Evolutionary conservation across 1,140 invertebrate genomes (phyloP).

Genomic region (Zaprionus tsacasi): DNA sequence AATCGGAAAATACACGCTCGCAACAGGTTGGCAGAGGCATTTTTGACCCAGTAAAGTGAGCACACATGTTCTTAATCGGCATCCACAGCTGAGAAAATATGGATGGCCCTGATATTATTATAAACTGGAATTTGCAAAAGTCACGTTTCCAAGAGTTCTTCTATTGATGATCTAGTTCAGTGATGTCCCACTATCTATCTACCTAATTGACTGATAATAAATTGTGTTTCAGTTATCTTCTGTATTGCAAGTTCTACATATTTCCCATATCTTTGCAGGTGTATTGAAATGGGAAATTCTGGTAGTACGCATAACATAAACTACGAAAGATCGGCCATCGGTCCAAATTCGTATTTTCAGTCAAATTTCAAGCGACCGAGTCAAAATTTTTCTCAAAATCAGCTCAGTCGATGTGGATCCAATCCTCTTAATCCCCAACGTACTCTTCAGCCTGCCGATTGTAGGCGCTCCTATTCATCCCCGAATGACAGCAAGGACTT

Average conservation of each 20-base stretch:
- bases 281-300: slow-evolving; percentile 49
- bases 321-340: slow-evolving; percentile 24
- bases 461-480: slow-evolving; percentile 44
- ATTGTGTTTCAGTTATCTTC: not conserved
- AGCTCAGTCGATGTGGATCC: slow-evolving; percentile 28
- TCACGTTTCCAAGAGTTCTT: not conserved
- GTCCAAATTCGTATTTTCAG: slow-evolving; percentile 48
- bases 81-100: slow-evolving; percentile 4
- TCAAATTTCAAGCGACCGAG: slow-evolving; percentile 57
- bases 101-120: slow-evolving; percentile 1
- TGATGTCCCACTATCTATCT: not conserved
- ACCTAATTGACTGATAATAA: not conserved
- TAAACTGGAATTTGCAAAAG: slow-evolving; percentile 1
- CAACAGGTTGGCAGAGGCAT: not conserved
- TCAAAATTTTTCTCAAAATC: slow-evolving; percentile 17
- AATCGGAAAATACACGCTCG: not conserved
- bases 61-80: slow-evolving; percentile 5
- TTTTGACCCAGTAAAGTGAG: slow-evolving; percentile 1
- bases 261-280: slow-evolving; percentile 13
- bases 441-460: slow-evolving; percentile 23
- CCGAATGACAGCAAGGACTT: slow-evolving; percentile 19
- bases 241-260: not conserved
- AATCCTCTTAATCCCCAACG: slow-evolving; percentile 24
- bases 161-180: not conserved
- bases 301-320: slow-evolving; percentile 50